phyloP scores from a whole-genome alignment of 2,113 vertebrate species.

The Gambusia holbrooki region DNA sequence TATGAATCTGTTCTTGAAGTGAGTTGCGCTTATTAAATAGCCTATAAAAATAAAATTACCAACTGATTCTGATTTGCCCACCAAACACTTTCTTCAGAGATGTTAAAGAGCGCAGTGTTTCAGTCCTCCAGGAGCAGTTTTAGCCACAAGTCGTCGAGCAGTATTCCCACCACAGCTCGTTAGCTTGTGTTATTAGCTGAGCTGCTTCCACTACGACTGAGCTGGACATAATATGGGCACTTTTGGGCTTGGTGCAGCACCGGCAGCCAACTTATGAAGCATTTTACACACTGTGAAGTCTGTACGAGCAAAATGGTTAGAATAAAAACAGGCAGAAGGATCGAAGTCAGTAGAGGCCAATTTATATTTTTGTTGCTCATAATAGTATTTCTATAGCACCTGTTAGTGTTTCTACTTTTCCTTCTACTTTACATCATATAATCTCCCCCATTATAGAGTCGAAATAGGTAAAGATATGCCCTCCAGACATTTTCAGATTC shows the following conservation, averaged over 20 bases:
- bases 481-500: slow-evolving; percentile 3
- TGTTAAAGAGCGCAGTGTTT: slow-evolving; percentile 22
- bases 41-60: slow-evolving; percentile 46
- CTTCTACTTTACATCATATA: slow-evolving; percentile 37
- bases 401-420: slow-evolving; percentile 26
- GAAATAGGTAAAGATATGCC: slow-evolving; percentile 17
- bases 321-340: slow-evolving; percentile 46
- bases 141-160: slow-evolving; percentile 36
- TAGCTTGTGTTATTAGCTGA: slow-evolving; percentile 56
- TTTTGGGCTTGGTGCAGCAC: slow-evolving; percentile 33
- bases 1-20: slow-evolving; percentile 52
- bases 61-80: slow-evolving; percentile 24
- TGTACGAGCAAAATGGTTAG: slow-evolving; percentile 50
- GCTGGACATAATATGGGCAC: slow-evolving; percentile 9
- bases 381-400: slow-evolving; percentile 40
- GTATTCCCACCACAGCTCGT: slow-evolving; percentile 69
- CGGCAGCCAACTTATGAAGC: slow-evolving; percentile 52
- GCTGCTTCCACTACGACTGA: slow-evolving; percentile 27
- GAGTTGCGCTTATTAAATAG: slow-evolving; percentile 48
- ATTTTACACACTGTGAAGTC: slow-evolving; percentile 40
- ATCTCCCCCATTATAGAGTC: slow-evolving; percentile 2
- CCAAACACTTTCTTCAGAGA: slow-evolving; percentile 35
- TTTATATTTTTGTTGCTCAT: slow-evolving; percentile 50
- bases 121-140: slow-evolving; percentile 60
- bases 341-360: slow-evolving; percentile 29